Conservation (phyloP, 2,113 vertebrate species). For the Podarcis muralis region DNA sequence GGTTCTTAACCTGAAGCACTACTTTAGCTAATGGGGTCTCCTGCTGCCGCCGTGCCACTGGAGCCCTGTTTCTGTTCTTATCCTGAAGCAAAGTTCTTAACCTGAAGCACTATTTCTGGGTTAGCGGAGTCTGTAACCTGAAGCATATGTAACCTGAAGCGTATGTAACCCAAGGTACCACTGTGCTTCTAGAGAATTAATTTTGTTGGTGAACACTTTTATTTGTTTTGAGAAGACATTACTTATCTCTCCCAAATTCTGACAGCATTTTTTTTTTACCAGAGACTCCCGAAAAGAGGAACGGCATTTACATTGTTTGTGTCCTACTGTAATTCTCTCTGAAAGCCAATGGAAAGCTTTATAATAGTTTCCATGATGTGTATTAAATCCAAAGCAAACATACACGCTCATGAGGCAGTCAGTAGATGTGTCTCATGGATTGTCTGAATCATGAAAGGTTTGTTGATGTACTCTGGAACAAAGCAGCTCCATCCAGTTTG, state of each 20-base stretch:
- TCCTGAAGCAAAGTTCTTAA: no score
- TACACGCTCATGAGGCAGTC: neutral
- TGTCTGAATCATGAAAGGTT: fast-evolving
- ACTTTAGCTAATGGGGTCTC: no score
- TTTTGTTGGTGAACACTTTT: neutral
- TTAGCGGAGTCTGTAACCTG: no score
- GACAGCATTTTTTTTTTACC: neutral
- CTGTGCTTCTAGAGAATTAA: neutral
- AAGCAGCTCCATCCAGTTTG: neutral
- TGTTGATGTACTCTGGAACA: fast-evolving
- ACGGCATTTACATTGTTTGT: neutral
- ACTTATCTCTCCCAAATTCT: no score
- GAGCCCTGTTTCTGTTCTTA: no score
- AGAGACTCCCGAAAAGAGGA: neutral
- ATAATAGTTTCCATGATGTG: neutral
- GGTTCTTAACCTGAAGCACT: no score
- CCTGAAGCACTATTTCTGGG: no score
- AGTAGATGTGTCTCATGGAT: neutral
- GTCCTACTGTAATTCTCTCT: neutral
- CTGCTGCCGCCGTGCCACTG: no score
- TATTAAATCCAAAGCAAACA: neutral
- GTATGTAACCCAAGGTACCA: no score
- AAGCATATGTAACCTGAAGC: no score
- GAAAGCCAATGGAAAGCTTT: neutral
- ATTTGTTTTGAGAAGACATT: neutral